Evolutionary conservation across 92 coral and sea anemone species (phyloP).

Genomic region (Zoanthus sociatus): DNA sequence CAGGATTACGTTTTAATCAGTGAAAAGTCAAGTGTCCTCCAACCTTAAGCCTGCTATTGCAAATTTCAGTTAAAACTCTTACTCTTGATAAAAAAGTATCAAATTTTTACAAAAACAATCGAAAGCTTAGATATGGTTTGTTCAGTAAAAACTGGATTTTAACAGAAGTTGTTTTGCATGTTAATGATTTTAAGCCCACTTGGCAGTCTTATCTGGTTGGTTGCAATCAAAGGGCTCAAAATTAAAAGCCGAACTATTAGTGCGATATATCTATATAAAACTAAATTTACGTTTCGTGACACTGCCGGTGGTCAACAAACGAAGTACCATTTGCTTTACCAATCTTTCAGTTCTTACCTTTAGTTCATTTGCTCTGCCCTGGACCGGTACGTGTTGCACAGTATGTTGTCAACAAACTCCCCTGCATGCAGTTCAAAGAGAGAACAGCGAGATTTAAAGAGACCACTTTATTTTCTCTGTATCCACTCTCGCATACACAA

Average conservation of each 20-base stretch:
- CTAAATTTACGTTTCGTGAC: constrained; percentile 9
- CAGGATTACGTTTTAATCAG: constrained; percentile 31
- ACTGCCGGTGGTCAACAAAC: constrained; percentile 17
- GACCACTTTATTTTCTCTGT: constrained; percentile 3
- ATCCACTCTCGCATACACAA: background rate
- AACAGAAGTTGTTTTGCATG: background rate
- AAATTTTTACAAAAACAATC: background rate
- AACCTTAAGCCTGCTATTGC: background rate
- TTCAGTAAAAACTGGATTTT: background rate
- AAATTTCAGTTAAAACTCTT: background rate
- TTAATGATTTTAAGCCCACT: background rate
- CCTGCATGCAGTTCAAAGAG: constrained; percentile 1
- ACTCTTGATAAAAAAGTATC: constrained; percentile 18
- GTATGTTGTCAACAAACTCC: background rate
- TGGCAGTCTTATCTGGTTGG: background rate
- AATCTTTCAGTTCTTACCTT: constrained; percentile 42
- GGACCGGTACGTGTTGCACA: background rate
- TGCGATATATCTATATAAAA: background rate
- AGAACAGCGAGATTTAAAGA: background rate
- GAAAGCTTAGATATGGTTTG: constrained; percentile 15
- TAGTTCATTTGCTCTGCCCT: background rate
- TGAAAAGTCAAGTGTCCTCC: constrained; percentile 18
- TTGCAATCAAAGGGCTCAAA: background rate
- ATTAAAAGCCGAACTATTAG: background rate
- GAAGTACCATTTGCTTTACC: constrained; percentile 24